Percentiles rank a stretch among this genome's conserved stretches.
Evolutionary conservation across 2,113 vertebrate genomes (phyloP).

Genomic region (Spilogale gracilis): DNA sequence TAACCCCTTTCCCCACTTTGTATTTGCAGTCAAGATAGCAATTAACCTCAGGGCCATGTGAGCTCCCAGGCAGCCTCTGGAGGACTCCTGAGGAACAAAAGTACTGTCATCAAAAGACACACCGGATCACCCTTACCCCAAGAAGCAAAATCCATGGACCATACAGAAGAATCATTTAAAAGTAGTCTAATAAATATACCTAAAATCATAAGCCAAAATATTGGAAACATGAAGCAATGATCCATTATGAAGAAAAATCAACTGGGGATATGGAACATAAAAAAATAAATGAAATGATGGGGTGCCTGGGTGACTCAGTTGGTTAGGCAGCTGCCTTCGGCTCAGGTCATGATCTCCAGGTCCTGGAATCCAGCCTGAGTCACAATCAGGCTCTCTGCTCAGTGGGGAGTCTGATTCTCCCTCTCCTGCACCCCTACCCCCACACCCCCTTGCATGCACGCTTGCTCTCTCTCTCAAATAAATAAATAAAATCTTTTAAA

Average conservation of each 20-base stretch:
- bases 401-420: no score
- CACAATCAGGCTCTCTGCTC: no score
- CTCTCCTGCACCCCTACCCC: no score
- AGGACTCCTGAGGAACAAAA: neutral
- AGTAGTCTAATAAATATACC: neutral
- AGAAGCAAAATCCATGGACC: neutral
- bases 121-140: neutral
- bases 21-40: neutral
- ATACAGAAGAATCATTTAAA: neutral
- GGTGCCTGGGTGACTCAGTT: no score
- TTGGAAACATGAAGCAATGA: neutral
- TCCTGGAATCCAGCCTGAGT: no score
- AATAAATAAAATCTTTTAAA: no score
- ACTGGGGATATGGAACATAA: neutral
- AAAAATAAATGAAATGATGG: neutral
- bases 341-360: no score
- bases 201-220: neutral
- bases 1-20: neutral
- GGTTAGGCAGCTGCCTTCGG: no score
- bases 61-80: accelerated
- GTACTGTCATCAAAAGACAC: neutral
- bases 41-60: neutral
- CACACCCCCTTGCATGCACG: accelerated
- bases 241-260: neutral
- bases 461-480: no score